Percentiles rank a stretch among this genome's conserved stretches.
Conservation (phyloP, 2,113 vertebrate species). For the Lepisosteus oculatus region DNA sequence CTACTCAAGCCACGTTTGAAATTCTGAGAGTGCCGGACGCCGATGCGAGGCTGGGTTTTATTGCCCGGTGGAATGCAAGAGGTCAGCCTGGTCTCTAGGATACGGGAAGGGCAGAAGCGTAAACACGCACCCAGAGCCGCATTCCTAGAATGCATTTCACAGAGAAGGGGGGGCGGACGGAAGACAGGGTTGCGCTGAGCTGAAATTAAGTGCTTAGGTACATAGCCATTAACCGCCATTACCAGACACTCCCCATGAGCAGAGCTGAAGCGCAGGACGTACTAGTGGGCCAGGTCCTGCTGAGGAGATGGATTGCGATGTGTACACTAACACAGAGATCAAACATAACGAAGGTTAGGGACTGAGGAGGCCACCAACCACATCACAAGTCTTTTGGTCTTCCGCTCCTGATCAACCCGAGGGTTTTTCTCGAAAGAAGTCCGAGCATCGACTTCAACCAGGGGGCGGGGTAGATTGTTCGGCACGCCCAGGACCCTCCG, state of each 20-base stretch:
- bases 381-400: neutral
- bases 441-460: too few species aligned
- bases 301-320: constrained; percentile 1
- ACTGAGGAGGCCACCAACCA: too few species aligned
- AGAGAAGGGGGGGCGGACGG: constrained; percentile 44
- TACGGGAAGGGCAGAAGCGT: constrained; percentile 54
- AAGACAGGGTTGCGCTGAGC: constrained; percentile 43
- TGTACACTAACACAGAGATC: constrained; percentile 6
- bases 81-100: constrained; percentile 59
- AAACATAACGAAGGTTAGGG: too few species aligned
- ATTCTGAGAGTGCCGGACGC: too few species aligned
- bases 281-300: too few species aligned
- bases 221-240: constrained; percentile 41
- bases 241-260: too few species aligned
- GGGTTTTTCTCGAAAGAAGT: neutral
- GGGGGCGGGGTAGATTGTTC: too few species aligned
- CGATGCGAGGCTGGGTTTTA: constrained; percentile 26
- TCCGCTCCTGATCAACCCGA: neutral
- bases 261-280: too few species aligned
- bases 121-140: constrained; percentile 52
- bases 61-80: constrained; percentile 47
- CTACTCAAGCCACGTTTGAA: neutral
- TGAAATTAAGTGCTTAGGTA: constrained; percentile 19
- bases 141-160: constrained; percentile 64
- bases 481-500: too few species aligned